phyloP scores from a whole-genome alignment of 1,140 invertebrate species.

The Drosophila grimshawi region DNA sequence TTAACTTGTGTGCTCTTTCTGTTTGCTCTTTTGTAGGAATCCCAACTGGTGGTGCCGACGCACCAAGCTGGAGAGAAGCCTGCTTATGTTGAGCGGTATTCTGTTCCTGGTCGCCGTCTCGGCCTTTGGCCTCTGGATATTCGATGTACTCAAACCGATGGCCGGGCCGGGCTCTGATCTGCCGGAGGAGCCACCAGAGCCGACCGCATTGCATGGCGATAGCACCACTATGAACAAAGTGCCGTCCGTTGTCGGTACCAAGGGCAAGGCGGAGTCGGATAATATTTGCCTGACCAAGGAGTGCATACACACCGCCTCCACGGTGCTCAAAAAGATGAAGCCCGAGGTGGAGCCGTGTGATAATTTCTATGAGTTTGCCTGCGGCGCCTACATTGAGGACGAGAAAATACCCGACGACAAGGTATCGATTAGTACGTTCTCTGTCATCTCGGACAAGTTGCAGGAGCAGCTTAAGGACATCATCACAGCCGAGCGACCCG shows the following conservation, averaged over 20 bases:
- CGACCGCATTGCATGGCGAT: constrained; percentile 61
- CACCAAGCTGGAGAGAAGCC: constrained; percentile 90
- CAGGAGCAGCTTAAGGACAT: constrained; percentile 91
- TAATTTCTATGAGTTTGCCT: constrained; percentile 94
- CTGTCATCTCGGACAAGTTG: constrained; percentile 91
- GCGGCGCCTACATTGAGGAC: constrained; percentile 90
- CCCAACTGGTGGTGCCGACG: constrained; percentile 94
- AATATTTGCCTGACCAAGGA: constrained; percentile 87
- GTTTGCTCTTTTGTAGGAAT: constrained; percentile 86
- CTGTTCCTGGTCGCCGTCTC: constrained; percentile 88
- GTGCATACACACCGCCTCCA: constrained; percentile 90
- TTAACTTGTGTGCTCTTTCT: constrained; percentile 18
- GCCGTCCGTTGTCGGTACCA: constrained; percentile 15
- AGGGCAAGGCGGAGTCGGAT: constrained; percentile 43
- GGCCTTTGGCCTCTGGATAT: constrained; percentile 88
- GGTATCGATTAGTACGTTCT: constrained; percentile 92
- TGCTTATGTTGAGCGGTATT: constrained; percentile 88
- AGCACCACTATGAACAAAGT: constrained; percentile 63
- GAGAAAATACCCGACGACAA: constrained; percentile 93
- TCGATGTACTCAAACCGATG: constrained; percentile 67
- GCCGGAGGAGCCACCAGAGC: constrained; percentile 45
- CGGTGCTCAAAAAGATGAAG: constrained; percentile 90
- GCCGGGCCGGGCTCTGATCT: constrained; percentile 3
- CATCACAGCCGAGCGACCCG: constrained; percentile 88
- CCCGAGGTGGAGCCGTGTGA: constrained; percentile 92